Percentiles rank a stretch among this genome's conserved stretches.
These are phyloP conservation scores for Empis stercorea DNA, from an alignment of 2,888 invertebrate species.

Conservation along the genomic window DNA sequence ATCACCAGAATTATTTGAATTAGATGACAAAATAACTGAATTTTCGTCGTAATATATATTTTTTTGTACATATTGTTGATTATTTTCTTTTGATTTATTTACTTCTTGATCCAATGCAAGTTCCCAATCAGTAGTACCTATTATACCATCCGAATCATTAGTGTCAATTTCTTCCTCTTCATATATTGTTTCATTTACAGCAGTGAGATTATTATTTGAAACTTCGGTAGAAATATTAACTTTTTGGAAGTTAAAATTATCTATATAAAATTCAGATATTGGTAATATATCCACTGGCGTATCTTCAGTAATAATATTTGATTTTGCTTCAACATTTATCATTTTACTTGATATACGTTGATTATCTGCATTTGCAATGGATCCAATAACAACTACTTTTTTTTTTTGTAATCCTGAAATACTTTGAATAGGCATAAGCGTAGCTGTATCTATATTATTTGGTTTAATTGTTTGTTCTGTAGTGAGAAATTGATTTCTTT, in stretches of 20 bases:
- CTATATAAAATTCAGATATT: slow-evolving; percentile 17
- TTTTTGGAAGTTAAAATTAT: slow-evolving; percentile 13
- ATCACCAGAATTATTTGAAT: too few relatives aligned
- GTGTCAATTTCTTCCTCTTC: background rate
- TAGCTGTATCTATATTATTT: too few relatives aligned
- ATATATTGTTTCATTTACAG: background rate
- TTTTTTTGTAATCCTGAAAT: slow-evolving; percentile 1
- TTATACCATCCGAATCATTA: slow-evolving; percentile 18
- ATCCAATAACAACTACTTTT: slow-evolving; percentile 17
- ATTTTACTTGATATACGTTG: slow-evolving; percentile 1
- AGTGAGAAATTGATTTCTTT: too few relatives aligned
- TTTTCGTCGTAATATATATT: background rate
- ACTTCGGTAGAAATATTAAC: background rate
- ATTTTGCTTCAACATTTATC: background rate
- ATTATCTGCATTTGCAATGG: slow-evolving; percentile 12
- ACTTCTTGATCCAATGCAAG: slow-evolving; percentile 45
- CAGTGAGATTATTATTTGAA: slow-evolving; percentile 4
- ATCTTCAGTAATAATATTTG: slow-evolving; percentile 41
- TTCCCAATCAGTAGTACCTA: slow-evolving; percentile 43
- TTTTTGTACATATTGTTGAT: slow-evolving; percentile 13
- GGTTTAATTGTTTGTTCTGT: too few relatives aligned
- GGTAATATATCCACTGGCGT: slow-evolving; percentile 41
- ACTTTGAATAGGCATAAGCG: too few relatives aligned
- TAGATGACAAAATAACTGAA: too few relatives aligned
- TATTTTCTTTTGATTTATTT: slow-evolving; percentile 10